phyloP scores from a whole-genome alignment of 2,888 invertebrate genomes.

The Eupithecia centaureata region DNA sequence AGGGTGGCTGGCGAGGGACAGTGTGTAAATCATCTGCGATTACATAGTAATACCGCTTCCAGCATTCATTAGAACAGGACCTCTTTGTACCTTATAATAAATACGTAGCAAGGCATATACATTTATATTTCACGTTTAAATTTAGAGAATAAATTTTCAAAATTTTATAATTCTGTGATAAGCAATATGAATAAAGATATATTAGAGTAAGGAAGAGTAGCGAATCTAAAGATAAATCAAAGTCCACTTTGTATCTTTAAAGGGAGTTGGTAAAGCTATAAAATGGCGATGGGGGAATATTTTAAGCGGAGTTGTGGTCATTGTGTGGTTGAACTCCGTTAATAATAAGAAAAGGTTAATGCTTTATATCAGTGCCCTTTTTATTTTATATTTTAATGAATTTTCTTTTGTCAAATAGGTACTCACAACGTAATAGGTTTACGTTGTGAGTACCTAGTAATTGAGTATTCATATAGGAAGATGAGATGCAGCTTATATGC shows the following conservation, averaged over 20 bases:
- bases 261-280: too few relatives aligned
- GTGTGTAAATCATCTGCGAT: conserved; percentile 57
- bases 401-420: too few relatives aligned
- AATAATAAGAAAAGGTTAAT: background rate
- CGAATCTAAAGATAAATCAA: background rate
- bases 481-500: too few relatives aligned
- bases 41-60: conserved; percentile 39
- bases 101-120: too few relatives aligned
- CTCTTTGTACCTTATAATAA: conserved; percentile 35
- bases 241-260: background rate
- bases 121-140: too few relatives aligned
- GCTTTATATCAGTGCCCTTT: too few relatives aligned
- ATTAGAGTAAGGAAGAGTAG: background rate
- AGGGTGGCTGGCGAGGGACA: conserved; percentile 48
- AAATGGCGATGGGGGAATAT: background rate
- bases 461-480: too few relatives aligned
- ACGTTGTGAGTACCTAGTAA: too few relatives aligned
- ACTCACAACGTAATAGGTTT: too few relatives aligned
- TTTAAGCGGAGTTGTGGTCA: background rate
- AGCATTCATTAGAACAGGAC: conserved; percentile 47
- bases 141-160: too few relatives aligned
- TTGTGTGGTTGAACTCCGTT: background rate
- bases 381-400: too few relatives aligned
- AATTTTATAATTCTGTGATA: conserved; percentile 28
- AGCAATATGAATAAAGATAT: background rate